A percentile compares a stretch with the other conserved stretches of the same genome.
Conservation (phyloP, 2,888 invertebrate genomes). For the Pachydiplax longipennis region DNA sequence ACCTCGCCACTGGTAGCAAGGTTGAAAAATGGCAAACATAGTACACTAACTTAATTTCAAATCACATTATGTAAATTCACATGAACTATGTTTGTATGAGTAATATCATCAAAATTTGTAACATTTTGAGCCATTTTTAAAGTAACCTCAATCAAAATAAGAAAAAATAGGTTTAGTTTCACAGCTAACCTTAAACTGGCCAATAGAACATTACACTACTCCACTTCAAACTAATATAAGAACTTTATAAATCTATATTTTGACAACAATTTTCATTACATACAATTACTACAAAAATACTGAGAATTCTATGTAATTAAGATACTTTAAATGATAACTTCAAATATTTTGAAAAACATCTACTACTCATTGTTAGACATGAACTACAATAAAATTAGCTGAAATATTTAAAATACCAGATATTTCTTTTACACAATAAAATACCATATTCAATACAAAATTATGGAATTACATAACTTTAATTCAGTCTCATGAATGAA, state of each 20-base stretch:
- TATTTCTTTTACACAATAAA: slow-evolving; percentile 1
- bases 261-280: slow-evolving; percentile 17
- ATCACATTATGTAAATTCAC: no score
- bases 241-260: neutral
- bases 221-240: neutral
- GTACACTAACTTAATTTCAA: neutral
- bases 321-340: slow-evolving; percentile 5
- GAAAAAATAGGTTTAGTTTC: neutral
- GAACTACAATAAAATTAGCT: slow-evolving; percentile 1
- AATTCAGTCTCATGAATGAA: neutral
- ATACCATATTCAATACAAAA: slow-evolving; percentile 1
- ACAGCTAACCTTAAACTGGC: slow-evolving; percentile 20
- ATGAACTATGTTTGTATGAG: no score
- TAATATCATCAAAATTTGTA: no score
- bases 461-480: neutral
- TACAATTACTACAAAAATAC: slow-evolving; percentile 2
- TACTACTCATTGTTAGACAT: neutral
- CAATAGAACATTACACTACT: slow-evolving; percentile 19
- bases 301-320: slow-evolving; percentile 13
- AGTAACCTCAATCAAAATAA: no score
- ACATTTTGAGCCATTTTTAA: no score
- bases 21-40: neutral
- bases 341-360: slow-evolving; percentile 28
- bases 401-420: slow-evolving; percentile 4
- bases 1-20: neutral